Evolutionary conservation across 2,113 vertebrate genomes (phyloP).

Genomic region (Erythrocercus mccallii): DNA sequence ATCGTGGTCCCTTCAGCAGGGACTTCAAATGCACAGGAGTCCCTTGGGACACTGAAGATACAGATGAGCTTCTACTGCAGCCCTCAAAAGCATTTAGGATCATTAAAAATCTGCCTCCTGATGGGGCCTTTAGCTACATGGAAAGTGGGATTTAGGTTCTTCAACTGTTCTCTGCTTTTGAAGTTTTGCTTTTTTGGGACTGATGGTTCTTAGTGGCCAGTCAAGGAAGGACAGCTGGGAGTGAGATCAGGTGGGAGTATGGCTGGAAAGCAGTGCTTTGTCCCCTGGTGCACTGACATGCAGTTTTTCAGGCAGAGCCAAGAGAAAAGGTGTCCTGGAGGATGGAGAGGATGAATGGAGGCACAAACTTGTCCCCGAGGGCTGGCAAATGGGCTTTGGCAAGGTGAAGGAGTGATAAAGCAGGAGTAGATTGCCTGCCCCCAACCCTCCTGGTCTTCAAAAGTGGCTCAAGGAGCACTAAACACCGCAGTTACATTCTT

Average conservation of each 20-base stretch:
- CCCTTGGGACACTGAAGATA: background rate
- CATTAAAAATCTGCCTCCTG: background rate
- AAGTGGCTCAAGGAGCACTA: background rate
- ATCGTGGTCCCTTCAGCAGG: fast-evolving
- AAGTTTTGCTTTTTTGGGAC: background rate
- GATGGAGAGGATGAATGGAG: background rate
- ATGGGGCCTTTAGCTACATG: background rate
- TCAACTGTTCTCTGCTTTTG: background rate
- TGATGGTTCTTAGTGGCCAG: background rate
- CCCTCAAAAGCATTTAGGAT: background rate
- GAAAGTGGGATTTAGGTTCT: background rate
- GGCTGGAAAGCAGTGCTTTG: background rate
- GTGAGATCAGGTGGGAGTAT: fast-evolving
- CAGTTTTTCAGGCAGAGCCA: background rate
- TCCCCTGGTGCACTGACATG: background rate
- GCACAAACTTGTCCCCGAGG: background rate
- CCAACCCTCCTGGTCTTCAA: background rate
- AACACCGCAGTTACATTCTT: background rate
- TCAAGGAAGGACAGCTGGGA: background rate
- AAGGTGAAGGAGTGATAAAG: fast-evolving
- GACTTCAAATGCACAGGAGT: background rate
- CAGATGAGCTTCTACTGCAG: background rate
- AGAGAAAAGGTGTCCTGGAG: background rate
- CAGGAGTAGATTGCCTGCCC: background rate
- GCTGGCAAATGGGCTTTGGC: background rate